Conservation (phyloP, 2,113 vertebrate species). For the Typhlomys cinereus region DNA sequence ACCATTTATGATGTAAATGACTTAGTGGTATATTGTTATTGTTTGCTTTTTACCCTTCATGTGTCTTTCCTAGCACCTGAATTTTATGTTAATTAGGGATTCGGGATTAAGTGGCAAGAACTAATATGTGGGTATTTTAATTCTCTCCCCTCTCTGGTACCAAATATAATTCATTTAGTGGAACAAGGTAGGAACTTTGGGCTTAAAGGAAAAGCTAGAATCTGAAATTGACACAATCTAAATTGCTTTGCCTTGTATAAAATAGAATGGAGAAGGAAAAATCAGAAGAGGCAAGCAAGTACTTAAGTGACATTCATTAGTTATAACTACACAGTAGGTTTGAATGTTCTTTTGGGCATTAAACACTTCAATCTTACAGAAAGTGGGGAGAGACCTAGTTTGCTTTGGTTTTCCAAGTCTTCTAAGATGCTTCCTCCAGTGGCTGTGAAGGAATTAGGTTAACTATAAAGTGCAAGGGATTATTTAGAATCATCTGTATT, state of each 20-base stretch:
- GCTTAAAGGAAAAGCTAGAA: constrained; percentile 21
- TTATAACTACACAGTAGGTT: background rate
- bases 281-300: background rate
- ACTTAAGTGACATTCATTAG: constrained; percentile 27
- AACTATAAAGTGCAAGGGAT: constrained; percentile 28
- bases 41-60: constrained; percentile 61
- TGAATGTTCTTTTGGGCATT: constrained; percentile 25
- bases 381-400: background rate
- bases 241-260: constrained; percentile 16
- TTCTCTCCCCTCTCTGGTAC: constrained; percentile 32
- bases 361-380: background rate
- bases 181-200: constrained; percentile 20
- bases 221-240: background rate
- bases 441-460: constrained; percentile 68
- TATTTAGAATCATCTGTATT: constrained; percentile 4
- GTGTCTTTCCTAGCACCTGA: constrained; percentile 29
- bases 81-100: constrained; percentile 42
- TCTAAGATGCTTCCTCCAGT: constrained; percentile 61
- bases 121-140: constrained; percentile 41
- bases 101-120: constrained; percentile 46
- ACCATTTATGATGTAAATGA: constrained; percentile 93
- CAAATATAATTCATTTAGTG: constrained; percentile 57
- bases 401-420: constrained; percentile 49
- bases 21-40: constrained; percentile 74
- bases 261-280: constrained; percentile 1